Conservation (phyloP, 2,888 invertebrate species). For the Branchipolynoe longqiensis region DNA sequence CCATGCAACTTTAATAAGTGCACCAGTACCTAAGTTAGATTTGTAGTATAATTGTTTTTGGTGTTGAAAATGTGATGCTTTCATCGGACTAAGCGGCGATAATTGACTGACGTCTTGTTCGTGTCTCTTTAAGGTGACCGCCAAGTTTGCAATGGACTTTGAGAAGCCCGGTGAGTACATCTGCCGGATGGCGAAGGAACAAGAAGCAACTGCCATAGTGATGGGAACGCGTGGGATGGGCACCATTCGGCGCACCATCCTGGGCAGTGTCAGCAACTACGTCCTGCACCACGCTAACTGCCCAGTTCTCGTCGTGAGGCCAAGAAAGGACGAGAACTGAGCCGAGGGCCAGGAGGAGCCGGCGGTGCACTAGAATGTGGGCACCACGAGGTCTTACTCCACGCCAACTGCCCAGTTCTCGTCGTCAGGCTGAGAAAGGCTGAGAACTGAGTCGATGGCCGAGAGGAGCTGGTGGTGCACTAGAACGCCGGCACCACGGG, state of each 20-base stretch:
- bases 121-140: conserved; percentile 8
- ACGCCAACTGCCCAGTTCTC: conserved; percentile 46
- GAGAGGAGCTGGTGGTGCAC: too few relatives aligned
- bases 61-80: neutral
- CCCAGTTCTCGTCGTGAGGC: conserved; percentile 38
- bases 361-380: neutral
- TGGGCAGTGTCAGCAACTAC: conserved; percentile 57
- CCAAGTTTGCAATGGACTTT: conserved; percentile 47
- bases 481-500: too few relatives aligned
- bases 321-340: conserved; percentile 28
- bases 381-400: conserved; percentile 37
- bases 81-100: neutral
- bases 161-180: conserved; percentile 49
- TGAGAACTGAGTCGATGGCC: too few relatives aligned
- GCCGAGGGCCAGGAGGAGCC: neutral
- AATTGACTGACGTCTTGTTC: neutral
- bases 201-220: conserved; percentile 25
- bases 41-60: neutral
- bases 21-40: neutral
- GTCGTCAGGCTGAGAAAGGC: conserved; percentile 40
- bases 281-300: conserved; percentile 50
- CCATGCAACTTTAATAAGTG: too few relatives aligned
- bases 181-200: neutral
- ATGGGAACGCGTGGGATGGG: conserved; percentile 57
- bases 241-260: conserved; percentile 42